Evolutionary conservation across 2,888 invertebrate genomes (phyloP).

Genomic region (Nomada lathburiana): DNA sequence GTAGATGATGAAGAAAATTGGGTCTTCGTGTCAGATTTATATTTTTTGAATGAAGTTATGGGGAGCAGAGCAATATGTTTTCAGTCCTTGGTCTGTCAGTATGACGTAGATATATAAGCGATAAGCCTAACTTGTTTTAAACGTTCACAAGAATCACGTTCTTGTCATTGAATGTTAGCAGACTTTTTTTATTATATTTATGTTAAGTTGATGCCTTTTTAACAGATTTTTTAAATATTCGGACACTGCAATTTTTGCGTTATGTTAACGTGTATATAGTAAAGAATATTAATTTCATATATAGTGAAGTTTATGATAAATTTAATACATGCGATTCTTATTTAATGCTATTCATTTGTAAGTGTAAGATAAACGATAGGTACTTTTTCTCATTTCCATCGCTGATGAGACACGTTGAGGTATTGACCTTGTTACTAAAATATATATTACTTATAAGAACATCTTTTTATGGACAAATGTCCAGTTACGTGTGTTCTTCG

Average conservation of each 20-base stretch:
- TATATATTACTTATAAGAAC: slow-evolving; percentile 70
- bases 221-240: slow-evolving; percentile 44
- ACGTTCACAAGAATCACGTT: slow-evolving; percentile 69
- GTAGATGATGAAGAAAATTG: slow-evolving; percentile 72
- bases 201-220: slow-evolving; percentile 45
- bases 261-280: slow-evolving; percentile 41
- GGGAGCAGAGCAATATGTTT: slow-evolving; percentile 77
- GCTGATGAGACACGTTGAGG: slow-evolving; percentile 70
- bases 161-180: slow-evolving; percentile 60
- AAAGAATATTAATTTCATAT: slow-evolving; percentile 54
- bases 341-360: slow-evolving; percentile 64
- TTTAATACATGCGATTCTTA: slow-evolving; percentile 58
- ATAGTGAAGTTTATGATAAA: slow-evolving; percentile 51
- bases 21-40: slow-evolving; percentile 80
- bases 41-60: slow-evolving; percentile 80
- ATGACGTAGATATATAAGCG: slow-evolving; percentile 67
- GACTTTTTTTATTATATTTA: slow-evolving; percentile 52
- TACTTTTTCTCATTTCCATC: slow-evolving; percentile 69
- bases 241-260: slow-evolving; percentile 58
- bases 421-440: slow-evolving; percentile 61
- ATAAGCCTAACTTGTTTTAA: slow-evolving; percentile 72
- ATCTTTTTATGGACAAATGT: slow-evolving; percentile 72
- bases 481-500: slow-evolving; percentile 73
- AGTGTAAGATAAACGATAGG: slow-evolving; percentile 58
- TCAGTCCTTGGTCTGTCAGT: slow-evolving; percentile 71